Evolutionary conservation across 2,797 vertebrate species (phyloP).

Genomic region (Trachops cirrhosus): DNA sequence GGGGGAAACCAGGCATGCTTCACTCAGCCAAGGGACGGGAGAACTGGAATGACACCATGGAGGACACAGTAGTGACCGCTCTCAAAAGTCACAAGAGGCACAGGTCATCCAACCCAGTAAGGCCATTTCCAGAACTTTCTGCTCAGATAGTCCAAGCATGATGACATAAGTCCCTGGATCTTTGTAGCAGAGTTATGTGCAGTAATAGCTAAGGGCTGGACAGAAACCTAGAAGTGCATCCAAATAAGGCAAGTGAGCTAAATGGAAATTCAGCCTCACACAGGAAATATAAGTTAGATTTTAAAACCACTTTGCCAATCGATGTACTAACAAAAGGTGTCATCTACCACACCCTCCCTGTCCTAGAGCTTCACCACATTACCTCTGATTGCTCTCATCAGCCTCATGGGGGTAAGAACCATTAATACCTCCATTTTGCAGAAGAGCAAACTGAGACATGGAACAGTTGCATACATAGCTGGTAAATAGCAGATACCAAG

Average conservation of each 20-base stretch:
- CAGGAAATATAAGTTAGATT: background rate
- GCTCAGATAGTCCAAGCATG: background rate
- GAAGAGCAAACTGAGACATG: background rate
- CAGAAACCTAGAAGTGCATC: background rate
- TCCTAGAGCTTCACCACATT: background rate
- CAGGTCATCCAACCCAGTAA: background rate
- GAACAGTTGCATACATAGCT: background rate
- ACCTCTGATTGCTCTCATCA: background rate
- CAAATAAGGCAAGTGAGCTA: background rate
- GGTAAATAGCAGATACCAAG: background rate
- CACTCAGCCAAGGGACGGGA: background rate
- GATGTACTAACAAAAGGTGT: background rate
- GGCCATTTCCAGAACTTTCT: background rate
- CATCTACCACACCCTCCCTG: background rate
- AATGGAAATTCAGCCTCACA: background rate
- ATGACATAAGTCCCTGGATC: background rate
- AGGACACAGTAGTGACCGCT: background rate
- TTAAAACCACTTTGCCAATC: background rate
- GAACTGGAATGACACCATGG: no score
- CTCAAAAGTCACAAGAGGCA: background rate
- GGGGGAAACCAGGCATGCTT: background rate
- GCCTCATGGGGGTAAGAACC: background rate
- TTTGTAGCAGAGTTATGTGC: accelerated
- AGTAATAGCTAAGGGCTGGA: background rate
- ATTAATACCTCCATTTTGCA: background rate